Evolutionary conservation across 2,888 invertebrate genomes (phyloP).

Genomic region (Rhingia rostrata): DNA sequence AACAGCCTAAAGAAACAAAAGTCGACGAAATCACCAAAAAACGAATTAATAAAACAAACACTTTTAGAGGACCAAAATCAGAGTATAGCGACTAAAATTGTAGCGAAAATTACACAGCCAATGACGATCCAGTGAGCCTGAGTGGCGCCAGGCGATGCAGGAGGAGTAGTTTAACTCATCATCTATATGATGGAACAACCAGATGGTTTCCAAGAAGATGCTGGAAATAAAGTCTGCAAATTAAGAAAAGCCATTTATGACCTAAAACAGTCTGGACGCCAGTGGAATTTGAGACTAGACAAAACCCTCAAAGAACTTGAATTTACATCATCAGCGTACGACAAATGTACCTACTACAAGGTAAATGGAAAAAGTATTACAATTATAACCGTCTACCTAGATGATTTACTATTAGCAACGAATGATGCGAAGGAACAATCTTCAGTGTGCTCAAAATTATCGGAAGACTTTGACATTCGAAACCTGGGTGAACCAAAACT

Average conservation of each 20-base stretch:
- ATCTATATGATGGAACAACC: conserved; percentile 45
- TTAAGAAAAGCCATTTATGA: conserved; percentile 36
- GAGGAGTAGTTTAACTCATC: not conserved
- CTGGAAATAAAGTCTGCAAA: conserved; percentile 27
- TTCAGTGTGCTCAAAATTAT: conserved; percentile 8
- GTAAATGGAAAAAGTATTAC: conserved; percentile 9
- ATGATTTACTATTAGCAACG: too few species aligned
- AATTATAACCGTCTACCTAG: too few species aligned
- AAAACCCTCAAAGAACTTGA: conserved; percentile 25
- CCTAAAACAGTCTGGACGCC: conserved; percentile 32
- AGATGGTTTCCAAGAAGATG: not conserved
- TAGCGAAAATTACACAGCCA: conserved; percentile 3
- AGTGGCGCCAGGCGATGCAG: too few species aligned
- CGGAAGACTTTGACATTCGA: conserved; percentile 36
- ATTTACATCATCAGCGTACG: conserved; percentile 7
- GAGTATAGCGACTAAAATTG: not conserved
- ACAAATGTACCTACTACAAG: conserved; percentile 32
- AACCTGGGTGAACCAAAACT: conserved; percentile 44
- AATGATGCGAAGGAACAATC: not conserved
- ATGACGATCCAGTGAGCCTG: not conserved
- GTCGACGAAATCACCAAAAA: not conserved
- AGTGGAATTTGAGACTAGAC: conserved; percentile 32
- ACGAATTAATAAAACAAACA: conserved; percentile 3
- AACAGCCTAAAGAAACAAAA: not conserved
- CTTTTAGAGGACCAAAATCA: not conserved